Evolutionary conservation across 2,888 invertebrate genomes (phyloP), one percentile per base, ranked within the genome.

Genomic region (Encarsia formosa): DNA sequence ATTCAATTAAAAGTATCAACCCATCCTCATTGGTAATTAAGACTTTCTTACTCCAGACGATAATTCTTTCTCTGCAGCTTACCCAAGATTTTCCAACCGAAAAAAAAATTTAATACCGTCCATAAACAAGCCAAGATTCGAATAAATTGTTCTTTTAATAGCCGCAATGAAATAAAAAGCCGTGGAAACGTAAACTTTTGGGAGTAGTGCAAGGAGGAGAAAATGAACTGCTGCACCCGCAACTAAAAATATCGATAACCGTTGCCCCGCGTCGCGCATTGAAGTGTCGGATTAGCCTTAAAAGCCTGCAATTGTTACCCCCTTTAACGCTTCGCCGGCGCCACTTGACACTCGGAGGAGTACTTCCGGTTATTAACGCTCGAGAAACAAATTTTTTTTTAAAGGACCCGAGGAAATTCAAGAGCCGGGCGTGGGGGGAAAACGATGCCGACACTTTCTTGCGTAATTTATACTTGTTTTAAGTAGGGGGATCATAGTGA

Each of bases 321-420:
- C 48, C 51, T 51, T 18, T 15, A 15, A 18, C 37, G 8, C 15
- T 23, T 13, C 15, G n/a, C n/a, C n/a, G n/a, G n/a, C n/a, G n/a
- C n/a, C n/a, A n/a, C n/a, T n/a, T n/a, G n/a, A n/a, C n/a, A n/a
- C n/a, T n/a, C n/a, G 39, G 19, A n/a, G 16, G 16, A 29, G 40
- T 40, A 23, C 44, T 56, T 56, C 56, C 56, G 56, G 56, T 56
- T 56, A 56, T 56, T 56, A 56, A 52, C 49, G 52, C 46, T 46
- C 41, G 41, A n/a, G 37, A 31, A 46, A 46, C 56, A 52, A 39
- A 41, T 34, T 54, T 34, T 41, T 20, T 40, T 19, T 29, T 20
- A n/a, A n/a, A n/a, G n/a, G n/a, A n/a, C n/a, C n/a, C 34, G 6
- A 34, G 5, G 48, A 52, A 47, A 50, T 31, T 40, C 32, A 48